These are phyloP conservation scores for Macropodus opercularis DNA, from an alignment of 2,797 vertebrate species.

Conservation along the genomic window DNA sequence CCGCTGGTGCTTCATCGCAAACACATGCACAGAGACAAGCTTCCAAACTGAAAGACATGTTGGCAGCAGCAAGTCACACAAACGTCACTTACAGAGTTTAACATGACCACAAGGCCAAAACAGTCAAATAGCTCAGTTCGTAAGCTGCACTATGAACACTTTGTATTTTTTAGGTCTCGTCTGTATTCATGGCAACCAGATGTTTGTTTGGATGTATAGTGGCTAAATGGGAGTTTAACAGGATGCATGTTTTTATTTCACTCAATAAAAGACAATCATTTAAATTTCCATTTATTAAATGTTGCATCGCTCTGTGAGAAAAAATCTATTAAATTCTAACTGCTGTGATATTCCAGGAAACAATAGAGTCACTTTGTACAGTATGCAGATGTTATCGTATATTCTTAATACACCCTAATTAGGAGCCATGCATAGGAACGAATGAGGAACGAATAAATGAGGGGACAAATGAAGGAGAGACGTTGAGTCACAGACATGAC, in stretches of 20 bases:
- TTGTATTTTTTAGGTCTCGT: conserved; percentile 34
- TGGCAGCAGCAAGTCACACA: conserved; percentile 35
- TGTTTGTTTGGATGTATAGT: conserved; percentile 49
- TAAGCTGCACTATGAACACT: background rate
- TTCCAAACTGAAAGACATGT: conserved; percentile 63
- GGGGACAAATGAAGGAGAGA: conserved; percentile 32
- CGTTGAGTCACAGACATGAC: conserved; percentile 73
- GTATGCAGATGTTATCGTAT: background rate
- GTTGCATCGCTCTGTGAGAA: conserved; percentile 49
- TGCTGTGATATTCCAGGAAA: conserved; percentile 20
- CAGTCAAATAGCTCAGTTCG: background rate
- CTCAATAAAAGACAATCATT: conserved; percentile 75
- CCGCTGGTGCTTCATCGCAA: conserved; percentile 79
- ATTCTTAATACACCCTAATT: conserved; percentile 29
- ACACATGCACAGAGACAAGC: conserved; percentile 55
- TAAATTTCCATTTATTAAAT: conserved; percentile 71
- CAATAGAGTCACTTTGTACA: conserved; percentile 5
- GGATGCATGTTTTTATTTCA: conserved; percentile 66
- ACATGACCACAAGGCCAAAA: conserved; percentile 4
- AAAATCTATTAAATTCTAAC: conserved; percentile 42
- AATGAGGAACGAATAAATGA: conserved; percentile 39
- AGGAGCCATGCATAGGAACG: conserved; percentile 24
- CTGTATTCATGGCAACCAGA: conserved; percentile 63
- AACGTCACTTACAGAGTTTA: background rate
- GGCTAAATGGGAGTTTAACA: conserved; percentile 59